A percentile compares a stretch with the other conserved stretches of the same genome.
Conservation (phyloP, 2,113 vertebrate species). For the Pipra filicauda region DNA sequence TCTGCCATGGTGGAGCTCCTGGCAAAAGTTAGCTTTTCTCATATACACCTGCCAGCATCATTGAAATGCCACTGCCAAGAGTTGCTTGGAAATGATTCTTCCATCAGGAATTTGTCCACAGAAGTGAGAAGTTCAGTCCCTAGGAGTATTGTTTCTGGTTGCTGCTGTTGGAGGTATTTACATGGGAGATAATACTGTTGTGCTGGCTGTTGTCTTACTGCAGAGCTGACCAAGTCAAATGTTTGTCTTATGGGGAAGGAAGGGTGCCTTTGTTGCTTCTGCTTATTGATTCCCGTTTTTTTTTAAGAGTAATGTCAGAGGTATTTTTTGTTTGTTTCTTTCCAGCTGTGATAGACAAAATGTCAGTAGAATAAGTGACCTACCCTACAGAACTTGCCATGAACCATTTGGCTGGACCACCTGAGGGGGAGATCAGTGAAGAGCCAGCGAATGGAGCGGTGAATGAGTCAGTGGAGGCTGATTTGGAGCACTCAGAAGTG, state of each 20-base stretch:
- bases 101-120: not conserved
- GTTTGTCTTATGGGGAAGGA: not conserved
- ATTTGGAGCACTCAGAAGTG: slow-evolving; percentile 76
- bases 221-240: not conserved
- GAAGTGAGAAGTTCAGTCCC: not conserved
- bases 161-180: not conserved
- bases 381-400: slow-evolving; percentile 73
- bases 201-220: not conserved
- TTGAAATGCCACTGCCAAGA: not conserved
- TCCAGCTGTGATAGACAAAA: slow-evolving; percentile 69
- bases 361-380: slow-evolving; percentile 73
- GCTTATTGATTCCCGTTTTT: not conserved
- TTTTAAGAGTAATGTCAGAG: not conserved
- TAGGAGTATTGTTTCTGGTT: not conserved
- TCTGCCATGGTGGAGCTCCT: not conserved
- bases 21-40: not conserved
- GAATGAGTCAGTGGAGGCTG: slow-evolving; percentile 84
- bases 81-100: not conserved
- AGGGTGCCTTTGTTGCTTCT: not conserved
- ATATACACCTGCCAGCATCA: accelerated
- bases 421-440: slow-evolving; percentile 74
- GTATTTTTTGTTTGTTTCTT: not conserved
- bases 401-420: slow-evolving; percentile 82
- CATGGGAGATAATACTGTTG: not conserved
- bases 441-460: slow-evolving; percentile 75